Evolutionary conservation across 2,113 vertebrate species (phyloP).

Genomic region (Neotragus moschatus): DNA sequence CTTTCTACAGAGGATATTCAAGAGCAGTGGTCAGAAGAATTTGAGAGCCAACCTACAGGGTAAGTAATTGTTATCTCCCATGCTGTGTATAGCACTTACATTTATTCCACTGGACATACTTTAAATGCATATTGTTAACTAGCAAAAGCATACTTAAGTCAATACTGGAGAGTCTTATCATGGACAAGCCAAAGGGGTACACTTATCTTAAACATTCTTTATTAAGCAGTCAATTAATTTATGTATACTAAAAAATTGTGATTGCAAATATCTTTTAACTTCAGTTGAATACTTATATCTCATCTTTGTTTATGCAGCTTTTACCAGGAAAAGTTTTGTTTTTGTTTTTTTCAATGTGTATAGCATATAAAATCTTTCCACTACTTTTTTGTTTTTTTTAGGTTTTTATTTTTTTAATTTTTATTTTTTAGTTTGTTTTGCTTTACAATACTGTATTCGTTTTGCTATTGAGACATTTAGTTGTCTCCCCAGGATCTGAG

Average conservation of each 20-base stretch:
- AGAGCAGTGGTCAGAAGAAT: constrained; percentile 97
- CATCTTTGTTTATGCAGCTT: constrained; percentile 24
- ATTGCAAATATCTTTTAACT: constrained; percentile 12
- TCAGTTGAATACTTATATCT: background rate
- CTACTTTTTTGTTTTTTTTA: too few species aligned
- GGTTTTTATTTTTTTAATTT: too few species aligned
- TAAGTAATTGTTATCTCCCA: constrained; percentile 76
- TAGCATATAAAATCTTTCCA: background rate
- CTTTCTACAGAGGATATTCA: constrained; percentile 92
- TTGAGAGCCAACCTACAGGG: constrained; percentile 93
- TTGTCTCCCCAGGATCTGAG: background rate
- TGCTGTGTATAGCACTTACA: background rate
- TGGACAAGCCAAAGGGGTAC: background rate
- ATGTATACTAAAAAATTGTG: background rate
- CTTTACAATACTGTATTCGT: too few species aligned
- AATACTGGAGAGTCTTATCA: background rate
- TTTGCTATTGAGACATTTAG: background rate
- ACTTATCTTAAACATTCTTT: constrained; percentile 24
- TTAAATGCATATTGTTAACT: constrained; percentile 36
- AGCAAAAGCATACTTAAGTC: constrained; percentile 17
- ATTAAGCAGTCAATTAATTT: background rate
- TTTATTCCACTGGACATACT: constrained; percentile 41
- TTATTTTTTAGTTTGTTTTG: too few species aligned
- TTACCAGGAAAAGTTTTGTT: background rate
- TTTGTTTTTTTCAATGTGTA: background rate